Percentiles rank a stretch among this genome's conserved stretches.
Evolutionary conservation across 2,888 invertebrate genomes (phyloP).

Genomic region (Drosophila mulleri): DNA sequence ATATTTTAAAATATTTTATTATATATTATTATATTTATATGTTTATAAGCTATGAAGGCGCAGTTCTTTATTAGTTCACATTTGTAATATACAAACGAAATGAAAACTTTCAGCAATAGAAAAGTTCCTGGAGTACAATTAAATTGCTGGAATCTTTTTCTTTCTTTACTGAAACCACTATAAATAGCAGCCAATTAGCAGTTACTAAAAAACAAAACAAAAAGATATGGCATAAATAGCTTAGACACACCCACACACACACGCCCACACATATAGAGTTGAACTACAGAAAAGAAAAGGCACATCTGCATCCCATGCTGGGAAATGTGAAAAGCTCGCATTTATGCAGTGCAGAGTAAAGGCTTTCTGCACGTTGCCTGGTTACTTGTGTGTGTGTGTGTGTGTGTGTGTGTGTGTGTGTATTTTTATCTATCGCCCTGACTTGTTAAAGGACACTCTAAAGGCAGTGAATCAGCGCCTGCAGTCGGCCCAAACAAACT

Average conservation of each 20-base stretch:
- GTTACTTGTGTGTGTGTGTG: background rate
- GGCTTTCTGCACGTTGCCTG: slow-evolving; percentile 9
- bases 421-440: slow-evolving; percentile 6
- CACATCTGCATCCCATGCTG: slow-evolving; percentile 4
- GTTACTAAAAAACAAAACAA: background rate
- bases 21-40: no score
- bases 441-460: slow-evolving; percentile 12
- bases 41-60: background rate
- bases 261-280: background rate
- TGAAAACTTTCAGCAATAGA: background rate
- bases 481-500: slow-evolving; percentile 11
- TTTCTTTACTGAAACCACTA: background rate
- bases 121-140: background rate
- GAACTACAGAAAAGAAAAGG: background rate
- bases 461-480: slow-evolving; percentile 3
- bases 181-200: slow-evolving; percentile 41
- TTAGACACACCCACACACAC: background rate
- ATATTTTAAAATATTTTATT: background rate
- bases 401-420: background rate
- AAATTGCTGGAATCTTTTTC: background rate
- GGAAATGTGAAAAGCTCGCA: slow-evolving; percentile 13
- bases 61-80: no score
- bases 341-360: slow-evolving; percentile 14
- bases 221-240: background rate
- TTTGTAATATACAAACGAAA: no score